phyloP scores from a whole-genome alignment of 2,888 invertebrate genomes.

The Aethes cnicana region DNA sequence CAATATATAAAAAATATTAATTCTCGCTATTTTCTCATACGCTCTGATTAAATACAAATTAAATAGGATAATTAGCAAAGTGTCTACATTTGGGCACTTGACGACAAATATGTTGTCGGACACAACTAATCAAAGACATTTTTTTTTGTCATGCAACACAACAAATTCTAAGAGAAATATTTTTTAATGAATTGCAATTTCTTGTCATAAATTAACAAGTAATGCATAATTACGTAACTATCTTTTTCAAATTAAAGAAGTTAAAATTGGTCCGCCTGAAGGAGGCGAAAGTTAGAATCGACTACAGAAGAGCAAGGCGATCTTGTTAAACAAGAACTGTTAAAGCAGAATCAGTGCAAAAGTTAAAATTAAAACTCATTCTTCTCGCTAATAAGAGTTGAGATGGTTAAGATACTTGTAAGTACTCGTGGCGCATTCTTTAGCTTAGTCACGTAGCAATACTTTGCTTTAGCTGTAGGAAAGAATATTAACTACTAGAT shows the following conservation, averaged over 20 bases:
- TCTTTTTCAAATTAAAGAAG: slow-evolving; percentile 61
- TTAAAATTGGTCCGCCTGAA: slow-evolving; percentile 54
- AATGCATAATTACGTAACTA: no score
- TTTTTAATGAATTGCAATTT: no score
- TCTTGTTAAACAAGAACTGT: slow-evolving; percentile 67
- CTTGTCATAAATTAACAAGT: slow-evolving; percentile 45
- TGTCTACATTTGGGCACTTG: no score
- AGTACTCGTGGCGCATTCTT: slow-evolving; percentile 1
- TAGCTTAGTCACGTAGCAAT: slow-evolving; percentile 5
- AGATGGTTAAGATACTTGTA: slow-evolving; percentile 29
- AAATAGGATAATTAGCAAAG: no score
- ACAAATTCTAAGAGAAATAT: no score
- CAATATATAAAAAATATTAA: no score
- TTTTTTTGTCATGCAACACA: no score
- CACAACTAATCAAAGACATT: no score
- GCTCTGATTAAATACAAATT: no score
- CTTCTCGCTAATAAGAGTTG: slow-evolving; percentile 47
- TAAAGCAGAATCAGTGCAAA: slow-evolving; percentile 59
- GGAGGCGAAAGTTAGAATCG: slow-evolving; percentile 46
- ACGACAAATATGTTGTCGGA: no score
- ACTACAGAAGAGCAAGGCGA: slow-evolving; percentile 61
- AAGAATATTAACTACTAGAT: no score
- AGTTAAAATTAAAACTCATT: slow-evolving; percentile 70
- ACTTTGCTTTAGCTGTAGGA: slow-evolving; percentile 4
- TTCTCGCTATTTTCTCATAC: no score